These are phyloP conservation scores for Monochamus alternatus DNA, from an alignment of 2,888 invertebrate genomes.

Conservation along the genomic window DNA sequence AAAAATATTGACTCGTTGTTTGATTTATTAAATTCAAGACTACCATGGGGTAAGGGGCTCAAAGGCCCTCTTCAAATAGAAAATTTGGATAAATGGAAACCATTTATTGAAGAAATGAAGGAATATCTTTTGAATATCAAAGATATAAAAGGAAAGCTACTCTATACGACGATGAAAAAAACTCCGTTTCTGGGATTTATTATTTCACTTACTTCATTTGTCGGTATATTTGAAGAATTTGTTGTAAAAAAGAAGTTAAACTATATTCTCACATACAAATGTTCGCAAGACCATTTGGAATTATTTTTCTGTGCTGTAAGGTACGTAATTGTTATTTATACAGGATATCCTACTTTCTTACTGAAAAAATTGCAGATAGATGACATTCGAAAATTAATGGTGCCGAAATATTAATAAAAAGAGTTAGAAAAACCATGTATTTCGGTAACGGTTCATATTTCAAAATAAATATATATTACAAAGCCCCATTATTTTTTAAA, in stretches of 20 bases:
- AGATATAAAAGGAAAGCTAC: background rate
- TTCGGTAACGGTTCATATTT: no score
- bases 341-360: no score
- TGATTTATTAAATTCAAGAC: slow-evolving; percentile 55
- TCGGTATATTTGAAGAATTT: slow-evolving; percentile 31
- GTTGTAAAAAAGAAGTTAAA: slow-evolving; percentile 20
- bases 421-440: no score
- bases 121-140: slow-evolving; percentile 10
- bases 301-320: slow-evolving; percentile 47
- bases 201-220: slow-evolving; percentile 7
- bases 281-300: slow-evolving; percentile 54
- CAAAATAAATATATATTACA: no score
- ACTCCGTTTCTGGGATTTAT: slow-evolving; percentile 35
- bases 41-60: slow-evolving; percentile 39
- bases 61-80: slow-evolving; percentile 38
- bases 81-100: slow-evolving; percentile 33
- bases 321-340: background rate
- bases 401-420: no score
- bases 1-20: slow-evolving; percentile 52
- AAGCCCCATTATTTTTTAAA: background rate
- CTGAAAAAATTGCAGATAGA: no score
- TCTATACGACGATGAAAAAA: slow-evolving; percentile 7
- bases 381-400: no score
- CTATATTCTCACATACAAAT: slow-evolving; percentile 52
- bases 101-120: background rate